phyloP scores from a whole-genome alignment of 2,113 vertebrate species.

The Enhydra lutris region DNA sequence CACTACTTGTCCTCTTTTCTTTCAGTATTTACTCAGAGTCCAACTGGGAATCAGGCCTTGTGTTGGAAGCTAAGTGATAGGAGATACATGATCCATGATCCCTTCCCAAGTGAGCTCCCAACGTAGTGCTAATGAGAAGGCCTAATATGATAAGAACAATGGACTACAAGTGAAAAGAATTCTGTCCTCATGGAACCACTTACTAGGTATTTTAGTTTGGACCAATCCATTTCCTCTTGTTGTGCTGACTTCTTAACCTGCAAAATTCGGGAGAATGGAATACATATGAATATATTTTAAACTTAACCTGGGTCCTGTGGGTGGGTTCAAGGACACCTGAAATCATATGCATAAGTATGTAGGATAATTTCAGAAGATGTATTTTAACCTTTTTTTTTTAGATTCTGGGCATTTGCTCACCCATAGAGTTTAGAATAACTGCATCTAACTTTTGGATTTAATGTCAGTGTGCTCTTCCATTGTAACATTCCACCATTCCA shows the following conservation, averaged over 20 bases:
- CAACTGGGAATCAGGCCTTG: not conserved
- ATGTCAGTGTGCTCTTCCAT: not conserved
- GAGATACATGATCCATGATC: not conserved
- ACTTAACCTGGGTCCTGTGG: not conserved
- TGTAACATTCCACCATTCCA: not conserved
- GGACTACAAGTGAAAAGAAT: not conserved
- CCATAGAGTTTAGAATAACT: slow-evolving; percentile 21
- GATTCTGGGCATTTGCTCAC: not conserved
- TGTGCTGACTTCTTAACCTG: not conserved
- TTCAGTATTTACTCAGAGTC: not conserved
- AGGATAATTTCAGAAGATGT: not conserved
- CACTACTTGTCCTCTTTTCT: not conserved
- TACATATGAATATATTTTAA: not conserved
- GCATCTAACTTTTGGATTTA: not conserved
- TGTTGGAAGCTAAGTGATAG: not conserved
- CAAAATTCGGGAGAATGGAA: slow-evolving; percentile 49
- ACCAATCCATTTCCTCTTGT: not conserved
- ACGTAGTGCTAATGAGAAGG: not conserved
- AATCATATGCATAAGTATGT: not conserved
- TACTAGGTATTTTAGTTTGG: not conserved
- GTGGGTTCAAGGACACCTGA: not conserved
- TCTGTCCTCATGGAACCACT: not conserved
- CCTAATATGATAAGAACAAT: not conserved
- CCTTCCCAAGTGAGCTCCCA: not conserved
- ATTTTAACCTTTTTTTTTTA: not conserved